Conservation (phyloP, 2,888 invertebrate species). For the Drosophila glabriapex region DNA sequence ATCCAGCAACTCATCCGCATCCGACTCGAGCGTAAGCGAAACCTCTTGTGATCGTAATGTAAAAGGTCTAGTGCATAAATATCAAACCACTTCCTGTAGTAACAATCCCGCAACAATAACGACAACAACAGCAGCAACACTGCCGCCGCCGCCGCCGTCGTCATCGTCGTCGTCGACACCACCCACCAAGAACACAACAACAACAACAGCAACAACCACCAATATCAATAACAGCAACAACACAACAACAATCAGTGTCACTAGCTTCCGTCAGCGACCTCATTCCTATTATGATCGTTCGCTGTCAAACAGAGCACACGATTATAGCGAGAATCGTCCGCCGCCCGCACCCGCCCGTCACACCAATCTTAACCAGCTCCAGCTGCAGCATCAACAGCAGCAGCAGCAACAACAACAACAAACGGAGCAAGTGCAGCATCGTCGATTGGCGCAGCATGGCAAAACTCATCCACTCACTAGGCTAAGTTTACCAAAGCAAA, state of each 20-base stretch:
- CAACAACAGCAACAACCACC: conserved; percentile 26
- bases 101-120: conserved; percentile 58
- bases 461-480: conserved; percentile 96
- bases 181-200: conserved; percentile 44
- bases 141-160: background rate
- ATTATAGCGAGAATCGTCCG: conserved; percentile 84
- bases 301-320: conserved; percentile 78
- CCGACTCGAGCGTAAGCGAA: conserved; percentile 82
- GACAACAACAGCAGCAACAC: conserved; percentile 46
- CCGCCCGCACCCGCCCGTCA: conserved; percentile 86
- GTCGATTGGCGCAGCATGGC: conserved; percentile 95
- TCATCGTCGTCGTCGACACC: conserved; percentile 6
- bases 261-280: conserved; percentile 78
- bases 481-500: conserved; percentile 91
- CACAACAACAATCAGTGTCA: conserved; percentile 29
- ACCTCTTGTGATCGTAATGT: conserved; percentile 89
- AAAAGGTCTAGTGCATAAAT: conserved; percentile 91
- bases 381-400: conserved; percentile 54
- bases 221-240: conserved; percentile 24
- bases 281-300: conserved; percentile 84
- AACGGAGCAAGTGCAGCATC: conserved; percentile 86
- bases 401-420: conserved; percentile 59
- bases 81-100: conserved; percentile 87
- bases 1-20: conserved; percentile 63
- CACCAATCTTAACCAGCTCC: conserved; percentile 45